Evolutionary conservation across 2,113 vertebrate species (phyloP).

Genomic region (Pelodiscus sinensis): DNA sequence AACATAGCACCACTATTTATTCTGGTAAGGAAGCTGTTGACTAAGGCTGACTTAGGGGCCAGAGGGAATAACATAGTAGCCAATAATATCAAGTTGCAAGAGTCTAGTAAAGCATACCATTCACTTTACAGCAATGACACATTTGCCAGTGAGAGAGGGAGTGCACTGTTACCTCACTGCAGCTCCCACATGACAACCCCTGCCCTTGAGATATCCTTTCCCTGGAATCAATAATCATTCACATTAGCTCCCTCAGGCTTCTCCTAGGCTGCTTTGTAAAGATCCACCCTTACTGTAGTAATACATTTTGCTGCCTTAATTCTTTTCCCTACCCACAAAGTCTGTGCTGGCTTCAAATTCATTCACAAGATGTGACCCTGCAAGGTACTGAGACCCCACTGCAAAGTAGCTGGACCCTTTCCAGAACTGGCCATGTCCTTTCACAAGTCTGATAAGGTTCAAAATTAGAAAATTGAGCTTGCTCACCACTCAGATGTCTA

Average conservation of each 20-base stretch:
- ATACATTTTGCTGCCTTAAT: background rate
- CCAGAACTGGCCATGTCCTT: background rate
- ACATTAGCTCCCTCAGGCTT: background rate
- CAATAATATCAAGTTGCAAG: background rate
- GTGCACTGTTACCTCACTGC: background rate
- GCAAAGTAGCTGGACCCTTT: background rate
- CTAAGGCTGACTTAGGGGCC: background rate
- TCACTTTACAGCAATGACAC: background rate
- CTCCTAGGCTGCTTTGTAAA: background rate
- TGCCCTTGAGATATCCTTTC: constrained; percentile 24
- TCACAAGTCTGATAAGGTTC: rapidly evolving
- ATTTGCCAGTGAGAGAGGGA: background rate
- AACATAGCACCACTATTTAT: rapidly evolving
- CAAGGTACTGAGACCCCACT: background rate
- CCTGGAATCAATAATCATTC: constrained; percentile 35
- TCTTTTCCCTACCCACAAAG: background rate
- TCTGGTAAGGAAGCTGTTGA: background rate
- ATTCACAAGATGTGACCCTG: background rate
- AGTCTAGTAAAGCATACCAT: background rate
- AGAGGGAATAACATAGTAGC: background rate
- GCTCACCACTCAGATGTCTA: background rate
- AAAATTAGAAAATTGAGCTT: background rate
- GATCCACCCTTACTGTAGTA: background rate
- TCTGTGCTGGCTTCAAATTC: background rate
- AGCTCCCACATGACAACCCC: background rate